Evolutionary conservation across 1,140 invertebrate species (phyloP), one percentile per base, ranked within the genome.

Genomic region (Scaptomyza graminum): DNA sequence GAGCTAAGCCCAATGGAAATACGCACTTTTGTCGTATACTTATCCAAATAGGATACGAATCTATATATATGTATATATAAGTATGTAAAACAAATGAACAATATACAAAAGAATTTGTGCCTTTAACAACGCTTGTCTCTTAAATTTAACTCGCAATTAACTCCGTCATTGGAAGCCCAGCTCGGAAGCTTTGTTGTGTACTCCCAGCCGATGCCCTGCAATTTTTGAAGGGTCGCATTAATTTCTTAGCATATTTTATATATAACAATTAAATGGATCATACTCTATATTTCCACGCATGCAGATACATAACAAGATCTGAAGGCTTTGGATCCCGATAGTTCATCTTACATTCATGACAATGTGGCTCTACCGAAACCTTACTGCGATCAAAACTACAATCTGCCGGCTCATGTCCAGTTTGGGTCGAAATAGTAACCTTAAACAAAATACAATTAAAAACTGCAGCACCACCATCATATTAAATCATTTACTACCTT

Each of bases 281-380:
- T 7, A 95, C 96, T 93, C 95, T 95, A 91, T 98, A 99, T 89
- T 95, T 96, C 94, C 97, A 97, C 25, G 97, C 97, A 92, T 99
- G 98, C 18, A 99, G 93, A 92, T 98, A 99, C 96, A 99, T 98
- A 54, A 98, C 95, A 15, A 99, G 93, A 90, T 99, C 97, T 68
- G 95, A 94, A 0, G 97, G 96, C 62, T 96, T 95, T 0, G 98
- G 98, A 92, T 99, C 98, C 46, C 96, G 93, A 93, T 97, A 98
- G 50, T 96, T 94, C 15, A 97, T 95, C 92, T 97, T 96, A 92
- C 98, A 99, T 92, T 98, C 97, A 89, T 96, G 96, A 93, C 98
- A 99, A 88, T 98, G 95, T 4, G 95, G 94, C 85, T 98, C 97
- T 7, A 95, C 93, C 0, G 95, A 95, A 91, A 97, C 94, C 91